A percentile compares a stretch with the other conserved stretches of the same genome.
phyloP scores from a whole-genome alignment of 2,113 vertebrate genomes.

The Ailuropoda melanoleuca region DNA sequence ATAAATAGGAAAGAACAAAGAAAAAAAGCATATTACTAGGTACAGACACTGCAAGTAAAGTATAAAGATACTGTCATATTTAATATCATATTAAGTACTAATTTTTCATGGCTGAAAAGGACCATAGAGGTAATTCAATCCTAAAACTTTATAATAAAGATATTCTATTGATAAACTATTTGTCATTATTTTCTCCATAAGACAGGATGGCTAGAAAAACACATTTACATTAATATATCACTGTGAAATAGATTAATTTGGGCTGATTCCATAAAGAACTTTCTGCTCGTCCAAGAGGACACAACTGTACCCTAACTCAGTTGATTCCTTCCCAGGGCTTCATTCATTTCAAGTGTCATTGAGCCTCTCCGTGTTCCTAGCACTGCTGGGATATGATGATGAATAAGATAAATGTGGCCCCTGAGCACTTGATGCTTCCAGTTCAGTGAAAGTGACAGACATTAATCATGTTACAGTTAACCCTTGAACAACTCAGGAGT shows the following conservation, averaged over 20 bases:
- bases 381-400: too few species aligned
- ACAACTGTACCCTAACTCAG: neutral
- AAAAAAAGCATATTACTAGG: neutral
- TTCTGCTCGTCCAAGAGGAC: neutral
- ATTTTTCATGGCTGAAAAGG: neutral
- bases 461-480: neutral
- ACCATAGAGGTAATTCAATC: neutral
- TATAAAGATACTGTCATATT: neutral
- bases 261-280: neutral
- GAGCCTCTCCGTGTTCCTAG: neutral
- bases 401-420: neutral
- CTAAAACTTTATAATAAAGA: neutral
- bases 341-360: neutral
- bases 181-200: neutral
- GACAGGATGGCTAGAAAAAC: neutral
- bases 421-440: neutral
- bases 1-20: neutral
- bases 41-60: neutral
- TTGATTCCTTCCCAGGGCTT: neutral
- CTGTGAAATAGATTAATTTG: neutral
- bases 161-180: neutral
- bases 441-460: neutral
- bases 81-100: neutral
- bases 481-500: neutral
- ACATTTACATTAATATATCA: neutral